Percentiles rank a stretch among this genome's conserved stretches.
phyloP scores from a whole-genome alignment of 2,888 invertebrate species.

The Noctua pronuba region DNA sequence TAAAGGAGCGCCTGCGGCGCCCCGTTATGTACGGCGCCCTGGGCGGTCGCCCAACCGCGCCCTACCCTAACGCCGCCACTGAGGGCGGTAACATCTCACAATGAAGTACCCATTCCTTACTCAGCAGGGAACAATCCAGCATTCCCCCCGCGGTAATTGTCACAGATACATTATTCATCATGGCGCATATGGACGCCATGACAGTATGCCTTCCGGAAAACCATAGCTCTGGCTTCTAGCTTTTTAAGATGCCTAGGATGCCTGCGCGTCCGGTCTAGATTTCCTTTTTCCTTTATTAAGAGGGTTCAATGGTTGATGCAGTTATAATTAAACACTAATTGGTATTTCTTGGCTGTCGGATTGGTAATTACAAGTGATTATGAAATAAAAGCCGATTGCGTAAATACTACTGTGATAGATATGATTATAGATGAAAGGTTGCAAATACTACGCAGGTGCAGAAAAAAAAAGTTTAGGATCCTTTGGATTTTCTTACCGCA shows the following conservation, averaged over 20 bases:
- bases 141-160: conserved; percentile 59
- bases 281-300: conserved; percentile 61
- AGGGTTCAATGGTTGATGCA: conserved; percentile 13
- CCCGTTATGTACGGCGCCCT: too few species aligned
- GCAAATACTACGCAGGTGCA: neutral
- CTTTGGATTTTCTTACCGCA: neutral
- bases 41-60: too few species aligned
- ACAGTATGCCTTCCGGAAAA: conserved; percentile 59
- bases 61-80: too few species aligned
- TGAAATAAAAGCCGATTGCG: neutral
- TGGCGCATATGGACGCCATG: conserved; percentile 42
- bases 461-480: neutral
- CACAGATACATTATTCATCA: conserved; percentile 66
- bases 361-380: neutral
- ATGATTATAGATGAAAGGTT: neutral
- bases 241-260: conserved; percentile 61
- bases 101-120: neutral
- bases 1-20: too few species aligned
- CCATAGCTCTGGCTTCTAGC: conserved; percentile 44
- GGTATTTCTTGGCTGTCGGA: conserved; percentile 3
- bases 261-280: conserved; percentile 49
- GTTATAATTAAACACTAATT: conserved; percentile 32
- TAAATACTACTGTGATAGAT: neutral
- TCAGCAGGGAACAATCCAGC: conserved; percentile 48
- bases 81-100: too few species aligned